Evolutionary conservation across 2,113 vertebrate species (phyloP).

Genomic region (Todiramphus chloris): DNA sequence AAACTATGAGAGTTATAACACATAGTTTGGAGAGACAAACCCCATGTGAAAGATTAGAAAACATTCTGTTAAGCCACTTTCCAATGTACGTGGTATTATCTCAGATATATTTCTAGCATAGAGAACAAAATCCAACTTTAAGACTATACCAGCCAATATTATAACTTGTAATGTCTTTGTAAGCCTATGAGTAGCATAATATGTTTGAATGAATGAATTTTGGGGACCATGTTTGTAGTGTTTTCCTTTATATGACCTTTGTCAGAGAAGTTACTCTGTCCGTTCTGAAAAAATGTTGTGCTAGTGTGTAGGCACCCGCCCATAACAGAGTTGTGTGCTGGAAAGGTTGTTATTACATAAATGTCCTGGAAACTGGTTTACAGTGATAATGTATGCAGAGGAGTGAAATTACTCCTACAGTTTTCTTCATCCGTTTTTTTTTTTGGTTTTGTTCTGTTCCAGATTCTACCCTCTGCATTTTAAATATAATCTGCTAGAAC

Average conservation of each 20-base stretch:
- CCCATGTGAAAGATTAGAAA: background rate
- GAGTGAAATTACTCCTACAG: background rate
- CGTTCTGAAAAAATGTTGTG: background rate
- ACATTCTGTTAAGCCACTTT: background rate
- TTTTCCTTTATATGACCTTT: background rate
- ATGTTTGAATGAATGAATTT: background rate
- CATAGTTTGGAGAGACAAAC: background rate
- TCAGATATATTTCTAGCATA: background rate
- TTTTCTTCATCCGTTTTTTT: background rate
- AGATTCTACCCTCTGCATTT: background rate
- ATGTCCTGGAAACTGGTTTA: background rate
- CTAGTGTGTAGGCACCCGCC: background rate
- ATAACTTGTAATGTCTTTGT: background rate
- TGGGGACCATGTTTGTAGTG: accelerated
- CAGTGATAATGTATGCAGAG: background rate
- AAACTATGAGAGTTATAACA: background rate
- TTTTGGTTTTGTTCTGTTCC: background rate
- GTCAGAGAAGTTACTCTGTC: background rate
- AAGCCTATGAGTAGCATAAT: background rate
- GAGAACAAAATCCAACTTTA: background rate
- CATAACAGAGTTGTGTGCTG: background rate
- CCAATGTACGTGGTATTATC: background rate
- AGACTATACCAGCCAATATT: background rate
- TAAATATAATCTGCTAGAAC: background rate
- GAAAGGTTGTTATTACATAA: background rate